Evolutionary conservation across 2,888 invertebrate genomes (phyloP).

Genomic region (Hartigia nigra): DNA sequence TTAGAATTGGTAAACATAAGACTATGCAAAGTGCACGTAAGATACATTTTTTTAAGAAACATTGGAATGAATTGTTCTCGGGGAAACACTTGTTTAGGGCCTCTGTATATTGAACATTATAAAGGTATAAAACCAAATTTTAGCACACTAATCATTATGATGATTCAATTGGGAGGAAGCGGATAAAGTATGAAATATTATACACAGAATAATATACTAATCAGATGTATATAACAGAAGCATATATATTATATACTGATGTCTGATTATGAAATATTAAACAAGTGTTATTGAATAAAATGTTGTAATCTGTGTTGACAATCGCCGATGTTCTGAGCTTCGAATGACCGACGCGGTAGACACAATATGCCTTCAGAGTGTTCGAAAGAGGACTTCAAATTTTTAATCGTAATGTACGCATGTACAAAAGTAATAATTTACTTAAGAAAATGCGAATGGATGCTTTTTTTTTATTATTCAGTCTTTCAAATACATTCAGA

Average conservation of each 20-base stretch:
- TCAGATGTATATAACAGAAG: conserved; percentile 53
- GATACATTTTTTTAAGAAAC: conserved; percentile 14
- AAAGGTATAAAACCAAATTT: conserved; percentile 31
- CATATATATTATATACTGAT: conserved; percentile 61
- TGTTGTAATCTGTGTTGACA: conserved; percentile 60
- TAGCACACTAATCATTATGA: conserved; percentile 43
- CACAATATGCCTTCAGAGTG: conserved; percentile 42
- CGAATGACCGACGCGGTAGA: conserved; percentile 36
- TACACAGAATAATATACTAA: conserved; percentile 26
- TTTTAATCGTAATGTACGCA: conserved; percentile 18
- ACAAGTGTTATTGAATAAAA: conserved; percentile 53
- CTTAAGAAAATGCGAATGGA: neutral
- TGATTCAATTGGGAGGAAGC: conserved; percentile 37
- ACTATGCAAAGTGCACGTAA: conserved; percentile 16
- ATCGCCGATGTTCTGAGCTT: conserved; percentile 57
- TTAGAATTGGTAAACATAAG: conserved; percentile 15
- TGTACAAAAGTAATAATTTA: neutral
- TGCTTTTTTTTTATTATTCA: neutral
- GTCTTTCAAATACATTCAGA: neutral
- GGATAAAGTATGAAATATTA: conserved; percentile 44
- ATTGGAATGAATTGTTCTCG: conserved; percentile 34
- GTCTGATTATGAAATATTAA: conserved; percentile 58
- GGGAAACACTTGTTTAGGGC: conserved; percentile 49
- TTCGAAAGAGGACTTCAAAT: conserved; percentile 27
- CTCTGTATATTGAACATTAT: conserved; percentile 50